Evolutionary conservation across 2,888 invertebrate genomes (phyloP).

Genomic region (Abrostola tripartita): DNA sequence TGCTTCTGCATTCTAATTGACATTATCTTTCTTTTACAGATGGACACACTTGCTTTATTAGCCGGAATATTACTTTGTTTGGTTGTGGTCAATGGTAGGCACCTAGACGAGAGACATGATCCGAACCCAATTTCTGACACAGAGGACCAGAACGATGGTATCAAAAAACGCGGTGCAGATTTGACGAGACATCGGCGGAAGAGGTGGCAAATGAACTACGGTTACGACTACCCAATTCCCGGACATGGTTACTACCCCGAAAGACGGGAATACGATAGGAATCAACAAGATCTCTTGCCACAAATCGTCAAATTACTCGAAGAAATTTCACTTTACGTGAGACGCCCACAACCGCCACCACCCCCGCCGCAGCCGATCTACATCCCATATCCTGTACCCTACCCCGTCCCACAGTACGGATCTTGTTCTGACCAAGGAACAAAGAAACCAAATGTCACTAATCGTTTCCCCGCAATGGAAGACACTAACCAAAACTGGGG

Average conservation of each 20-base stretch:
- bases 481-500: slow-evolving; percentile 77
- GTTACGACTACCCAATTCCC: slow-evolving; percentile 69
- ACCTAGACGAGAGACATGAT: slow-evolving; percentile 62
- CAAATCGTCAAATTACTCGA: slow-evolving; percentile 73
- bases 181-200: slow-evolving; percentile 67
- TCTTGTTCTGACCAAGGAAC: slow-evolving; percentile 55
- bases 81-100: slow-evolving; percentile 64
- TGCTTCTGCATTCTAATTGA: slow-evolving; percentile 39
- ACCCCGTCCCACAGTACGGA: slow-evolving; percentile 61
- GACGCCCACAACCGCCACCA: slow-evolving; percentile 63
- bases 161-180: slow-evolving; percentile 57
- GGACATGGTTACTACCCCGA: slow-evolving; percentile 64
- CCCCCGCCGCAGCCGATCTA: slow-evolving; percentile 76
- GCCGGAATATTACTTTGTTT: slow-evolving; percentile 65
- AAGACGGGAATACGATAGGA: slow-evolving; percentile 66
- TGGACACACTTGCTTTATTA: slow-evolving; percentile 68
- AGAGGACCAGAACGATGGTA: slow-evolving; percentile 48
- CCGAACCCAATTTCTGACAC: slow-evolving; percentile 55
- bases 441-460: slow-evolving; percentile 53
- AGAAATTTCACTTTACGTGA: slow-evolving; percentile 70
- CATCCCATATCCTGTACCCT: slow-evolving; percentile 74
- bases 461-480: slow-evolving; percentile 69
- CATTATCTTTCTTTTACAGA: slow-evolving; percentile 65
- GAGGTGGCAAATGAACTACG: slow-evolving; percentile 71
- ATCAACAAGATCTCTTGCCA: slow-evolving; percentile 67